Evolutionary conservation across 1,140 invertebrate species (phyloP), one percentile per base, ranked within the genome.

Genomic region (Araneus ventricosus): DNA sequence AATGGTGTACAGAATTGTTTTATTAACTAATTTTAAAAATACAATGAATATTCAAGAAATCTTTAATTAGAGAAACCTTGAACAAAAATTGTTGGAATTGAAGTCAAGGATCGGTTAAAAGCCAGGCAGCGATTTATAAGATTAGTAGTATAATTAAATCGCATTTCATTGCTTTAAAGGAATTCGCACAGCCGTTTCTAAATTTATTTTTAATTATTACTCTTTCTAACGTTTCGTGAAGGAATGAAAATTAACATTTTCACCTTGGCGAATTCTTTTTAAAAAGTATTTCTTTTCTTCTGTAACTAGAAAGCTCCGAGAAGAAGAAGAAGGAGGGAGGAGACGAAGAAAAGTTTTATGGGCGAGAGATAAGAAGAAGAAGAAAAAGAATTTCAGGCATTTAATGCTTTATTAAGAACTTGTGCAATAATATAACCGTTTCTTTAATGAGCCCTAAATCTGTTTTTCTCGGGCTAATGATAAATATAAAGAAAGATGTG

Each of bases 331-430:
- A 24, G 70, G 37, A 75, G 30, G 45, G 17, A 52, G 22, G 14
- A 45, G 17, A n/a, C 27, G 24, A 37, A 24, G 70, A 75, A 75
- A 34, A 75, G 70, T 37, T 75, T 75, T 75, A 75, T 75, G 70
- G 70, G 20, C 4, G 4, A 2, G 30, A 75, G 30, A 75, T 75
- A 24, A 80, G 41, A 10, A 8, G 17, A 20, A 30, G 57, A 20
- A 30, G 57, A 57, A 52, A 37, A 57, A 61, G 30, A 86, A 61
- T 59, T 24, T 24, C n/a, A 63, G 30, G 84, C 52, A 61, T 86
- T 86, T 86, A 86, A 86, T 86, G 52, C 57, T 86, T 86, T 86
- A 86, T 86, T 86, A 86, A 61, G 84, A 61, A 86, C 57, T 86
- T 61, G 27, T 34, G 34, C 70, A 75, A 75, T 75, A 75, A 75